phyloP scores from a whole-genome alignment of 2,888 invertebrate genomes.

The Troides helena region DNA sequence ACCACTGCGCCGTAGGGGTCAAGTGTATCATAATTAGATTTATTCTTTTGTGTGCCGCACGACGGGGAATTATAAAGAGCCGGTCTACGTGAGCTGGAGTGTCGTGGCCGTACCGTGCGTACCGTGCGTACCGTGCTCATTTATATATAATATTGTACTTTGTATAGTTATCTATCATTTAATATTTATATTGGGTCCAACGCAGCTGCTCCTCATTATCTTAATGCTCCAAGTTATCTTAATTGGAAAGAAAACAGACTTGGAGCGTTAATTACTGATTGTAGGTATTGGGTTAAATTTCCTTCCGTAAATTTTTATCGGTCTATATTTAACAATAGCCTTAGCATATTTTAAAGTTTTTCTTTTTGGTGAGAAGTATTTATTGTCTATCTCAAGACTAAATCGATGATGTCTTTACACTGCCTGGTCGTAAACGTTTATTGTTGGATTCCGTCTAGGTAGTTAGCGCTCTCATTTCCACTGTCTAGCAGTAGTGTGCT shows the following conservation, averaged over 20 bases:
- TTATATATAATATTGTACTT: too few relatives aligned
- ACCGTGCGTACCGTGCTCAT: background rate
- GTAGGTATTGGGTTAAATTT: background rate
- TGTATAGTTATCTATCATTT: conserved; percentile 7
- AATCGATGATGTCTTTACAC: too few relatives aligned
- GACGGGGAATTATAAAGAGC: conserved; percentile 1
- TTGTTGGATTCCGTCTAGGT: too few relatives aligned
- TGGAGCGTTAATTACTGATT: conserved; percentile 1
- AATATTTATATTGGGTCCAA: background rate
- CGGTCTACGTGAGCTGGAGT: background rate
- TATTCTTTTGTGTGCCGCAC: conserved; percentile 4
- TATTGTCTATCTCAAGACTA: too few relatives aligned
- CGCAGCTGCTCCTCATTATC: conserved; percentile 10
- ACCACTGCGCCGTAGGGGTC: background rate
- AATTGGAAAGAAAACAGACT: conserved; percentile 21
- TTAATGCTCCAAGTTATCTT: conserved; percentile 2
- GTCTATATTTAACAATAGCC: too few relatives aligned
- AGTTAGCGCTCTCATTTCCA: too few relatives aligned
- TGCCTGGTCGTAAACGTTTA: too few relatives aligned
- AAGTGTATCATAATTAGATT: conserved; percentile 1
- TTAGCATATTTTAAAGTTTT: too few relatives aligned
- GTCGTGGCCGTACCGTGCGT: conserved; percentile 1
- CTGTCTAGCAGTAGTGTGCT: too few relatives aligned
- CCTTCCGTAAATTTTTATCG: too few relatives aligned
- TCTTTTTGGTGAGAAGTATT: too few relatives aligned